Evolutionary conservation across 37 sponge, comb jelly and placozoan genomes (phyloP), one percentile per base, ranked within the genome.

Genomic region (Crambe crambe): DNA sequence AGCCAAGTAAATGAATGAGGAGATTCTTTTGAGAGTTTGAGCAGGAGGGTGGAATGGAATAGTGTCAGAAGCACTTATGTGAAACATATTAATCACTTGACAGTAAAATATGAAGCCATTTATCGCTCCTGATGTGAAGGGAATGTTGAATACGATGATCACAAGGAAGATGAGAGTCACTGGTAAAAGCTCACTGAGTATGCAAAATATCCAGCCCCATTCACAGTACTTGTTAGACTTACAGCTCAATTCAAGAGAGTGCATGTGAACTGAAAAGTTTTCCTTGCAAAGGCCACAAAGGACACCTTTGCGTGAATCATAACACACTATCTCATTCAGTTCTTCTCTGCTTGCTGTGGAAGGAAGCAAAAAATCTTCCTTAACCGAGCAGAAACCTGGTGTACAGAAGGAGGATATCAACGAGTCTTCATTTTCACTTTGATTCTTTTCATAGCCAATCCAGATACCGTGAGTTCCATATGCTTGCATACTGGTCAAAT

Each of bases 81-180:
- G 36, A 18, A 77, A 8, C 12, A 36, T 10, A 15, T 85, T 73
- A 15, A 85, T 17, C 2, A 78, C 62, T 72, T 85, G 86, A 30
- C 56, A 43, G 31, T 62, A 85, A 42, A 85, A 85, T 17, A 85
- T 72, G 37, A 85, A 85, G 26, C 77, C 61, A 47, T 78, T 78
- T 10, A 72, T 34, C 0, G 30, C n/a, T 35, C 86, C 86, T 3
- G 79, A 69, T 1, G 86, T 85, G 74, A 85, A 78, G 15, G 41
- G 30, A 27, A 85, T 85, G 57, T 85, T 72, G 66, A 85, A 85
- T 39, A 78, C 36, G 27, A 85, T 42, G 2, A 85, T 72, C 22
- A 85, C 58, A 18, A 78, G 6, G 56, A 85, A 85, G 57, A 78
- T n/a, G 8, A 78, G 5, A 21, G 86, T 85, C 0, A 85, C 44